Percentiles rank a stretch among this genome's conserved stretches.
Evolutionary conservation across 2,888 invertebrate species (phyloP).

Genomic region (Peribatodes rhomboidaria): DNA sequence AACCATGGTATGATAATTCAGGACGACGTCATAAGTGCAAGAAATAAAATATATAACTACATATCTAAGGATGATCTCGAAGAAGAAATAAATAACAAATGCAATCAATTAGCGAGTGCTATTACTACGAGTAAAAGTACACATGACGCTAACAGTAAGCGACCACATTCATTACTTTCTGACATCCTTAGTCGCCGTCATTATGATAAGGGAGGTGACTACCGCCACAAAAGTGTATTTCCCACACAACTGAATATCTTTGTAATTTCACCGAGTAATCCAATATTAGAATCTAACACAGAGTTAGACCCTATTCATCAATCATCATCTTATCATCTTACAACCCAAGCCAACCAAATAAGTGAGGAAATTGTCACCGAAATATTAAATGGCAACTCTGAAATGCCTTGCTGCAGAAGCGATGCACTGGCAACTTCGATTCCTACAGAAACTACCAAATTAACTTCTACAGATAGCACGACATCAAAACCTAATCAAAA

Average conservation of each 20-base stretch:
- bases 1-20: background rate
- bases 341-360: background rate
- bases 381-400: background rate
- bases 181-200: background rate
- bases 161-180: background rate
- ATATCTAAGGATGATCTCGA: background rate
- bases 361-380: background rate
- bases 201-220: background rate
- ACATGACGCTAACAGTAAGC: background rate
- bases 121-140: background rate
- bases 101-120: background rate
- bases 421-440: background rate
- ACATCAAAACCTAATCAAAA: background rate
- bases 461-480: background rate
- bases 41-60: background rate
- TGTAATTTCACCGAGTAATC: background rate
- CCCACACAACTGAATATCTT: background rate
- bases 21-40: background rate
- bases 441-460: background rate
- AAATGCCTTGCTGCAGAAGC: background rate
- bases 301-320: no score
- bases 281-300: background rate
- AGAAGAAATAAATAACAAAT: background rate
- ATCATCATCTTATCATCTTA: no score
- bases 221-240: background rate